Evolutionary conservation across 1,140 invertebrate genomes (phyloP).

Genomic region (Nixonia krombeini): DNA sequence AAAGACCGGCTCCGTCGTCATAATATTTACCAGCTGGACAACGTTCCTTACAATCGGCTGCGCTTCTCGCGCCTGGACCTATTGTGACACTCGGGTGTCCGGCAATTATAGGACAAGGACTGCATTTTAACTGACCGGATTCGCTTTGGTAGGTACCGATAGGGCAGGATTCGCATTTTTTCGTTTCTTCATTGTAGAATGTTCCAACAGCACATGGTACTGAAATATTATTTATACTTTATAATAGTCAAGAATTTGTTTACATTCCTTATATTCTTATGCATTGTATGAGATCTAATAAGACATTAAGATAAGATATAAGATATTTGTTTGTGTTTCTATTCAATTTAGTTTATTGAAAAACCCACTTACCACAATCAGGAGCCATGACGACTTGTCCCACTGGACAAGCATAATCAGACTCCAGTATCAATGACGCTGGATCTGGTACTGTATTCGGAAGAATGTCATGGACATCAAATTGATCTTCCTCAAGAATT

Average conservation of each 20-base stretch:
- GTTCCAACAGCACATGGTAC: slow-evolving; percentile 96
- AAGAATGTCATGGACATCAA: slow-evolving; percentile 92
- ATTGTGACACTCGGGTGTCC: slow-evolving; percentile 90
- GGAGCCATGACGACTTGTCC: slow-evolving; percentile 94
- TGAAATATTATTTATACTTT: no score
- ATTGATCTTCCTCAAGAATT: slow-evolving; percentile 92
- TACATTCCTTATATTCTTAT: not conserved
- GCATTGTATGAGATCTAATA: no score
- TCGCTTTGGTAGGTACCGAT: slow-evolving; percentile 95
- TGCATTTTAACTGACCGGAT: slow-evolving; percentile 90
- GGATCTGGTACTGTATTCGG: slow-evolving; percentile 96
- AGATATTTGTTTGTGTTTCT: no score
- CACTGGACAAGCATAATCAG: slow-evolving; percentile 92
- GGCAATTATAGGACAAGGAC: slow-evolving; percentile 88
- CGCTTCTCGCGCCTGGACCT: slow-evolving; percentile 86
- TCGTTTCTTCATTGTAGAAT: slow-evolving; percentile 83
- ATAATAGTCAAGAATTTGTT: no score
- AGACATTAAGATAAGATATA: no score
- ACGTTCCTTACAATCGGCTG: slow-evolving; percentile 92
- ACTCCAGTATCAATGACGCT: slow-evolving; percentile 85
- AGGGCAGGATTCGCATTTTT: slow-evolving; percentile 87
- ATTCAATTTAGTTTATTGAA: no score
- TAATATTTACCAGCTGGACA: slow-evolving; percentile 94
- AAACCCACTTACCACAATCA: slow-evolving; percentile 82
- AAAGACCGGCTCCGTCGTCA: slow-evolving; percentile 86